Evolutionary conservation across 2,797 vertebrate genomes (phyloP), one percentile per base, ranked within the genome.

Genomic region (Thunnus albacares): DNA sequence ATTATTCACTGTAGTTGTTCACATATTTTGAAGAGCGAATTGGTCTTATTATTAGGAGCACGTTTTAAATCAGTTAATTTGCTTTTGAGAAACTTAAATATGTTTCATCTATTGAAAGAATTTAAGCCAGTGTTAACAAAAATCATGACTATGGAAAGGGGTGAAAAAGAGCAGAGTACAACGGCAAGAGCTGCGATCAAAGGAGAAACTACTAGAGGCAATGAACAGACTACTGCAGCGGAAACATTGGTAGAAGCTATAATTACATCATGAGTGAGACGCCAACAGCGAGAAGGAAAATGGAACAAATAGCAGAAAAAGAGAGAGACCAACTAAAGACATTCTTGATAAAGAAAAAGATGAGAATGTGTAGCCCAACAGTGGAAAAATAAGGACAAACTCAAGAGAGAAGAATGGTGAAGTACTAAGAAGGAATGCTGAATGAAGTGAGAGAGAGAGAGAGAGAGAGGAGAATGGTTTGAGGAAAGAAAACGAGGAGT

Each of bases 331-430:
- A 49, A 58, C 22, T 6, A 76, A 77, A 80, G 38, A 83, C 45
- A 72, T 67, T 47, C 57, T 73, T 59, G 52, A 71, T 20, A 71
- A 26, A 79, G 47, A 64, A 65, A 83, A 82, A 81, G 82, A 84
- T 74, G 45, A 80, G 64, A 64, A 49, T 47, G 47, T 82, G 38
- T 81, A 80, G 33, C 53, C 4, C 24, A 70, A 61, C 59, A 77
- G 52, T 71, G 47, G 24, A 35, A 68, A 80, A 87, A 86, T 74
- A 33, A 63, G 70, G 33, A 74, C 51, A 41, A 70, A 75, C 11
- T 74, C 47, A 74, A 71, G n/a, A 60, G 52, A 73, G 66, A 75
- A 24, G 66, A 84, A 77, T 4, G 35, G 20, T 15, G 24, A 70
- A 75, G 53, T 64, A 75, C 68, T 65, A 57, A 57, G 55, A 28